phyloP scores from a whole-genome alignment of 2,888 invertebrate genomes.

The Euzetes globulus region DNA sequence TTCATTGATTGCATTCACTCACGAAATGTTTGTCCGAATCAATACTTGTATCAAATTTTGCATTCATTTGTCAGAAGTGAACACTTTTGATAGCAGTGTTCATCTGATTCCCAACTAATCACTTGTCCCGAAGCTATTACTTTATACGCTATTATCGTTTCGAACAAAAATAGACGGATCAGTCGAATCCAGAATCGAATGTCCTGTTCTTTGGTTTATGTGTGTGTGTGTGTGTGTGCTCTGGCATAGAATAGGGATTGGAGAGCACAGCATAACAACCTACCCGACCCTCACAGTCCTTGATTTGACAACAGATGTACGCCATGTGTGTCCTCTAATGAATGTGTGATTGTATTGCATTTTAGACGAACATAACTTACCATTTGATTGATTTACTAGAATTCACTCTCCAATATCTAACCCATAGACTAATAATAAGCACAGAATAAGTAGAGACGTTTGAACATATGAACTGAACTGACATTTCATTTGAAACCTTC shows the following conservation, averaged over 20 bases:
- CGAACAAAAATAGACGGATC: conserved; percentile 4
- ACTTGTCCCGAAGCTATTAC: conserved; percentile 12
- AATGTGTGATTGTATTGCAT: conserved; percentile 29
- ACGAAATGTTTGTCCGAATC: conserved; percentile 2
- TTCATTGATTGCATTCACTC: neutral
- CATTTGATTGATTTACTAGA: conserved; percentile 24
- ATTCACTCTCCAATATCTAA: conserved; percentile 11
- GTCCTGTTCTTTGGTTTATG: neutral
- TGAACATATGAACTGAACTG: neutral
- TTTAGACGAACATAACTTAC: conserved; percentile 18
- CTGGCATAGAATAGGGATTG: neutral
- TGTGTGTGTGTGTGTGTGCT: neutral
- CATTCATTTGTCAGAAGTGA: neutral
- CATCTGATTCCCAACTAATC: neutral
- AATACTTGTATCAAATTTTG: neutral
- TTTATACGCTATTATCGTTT: neutral
- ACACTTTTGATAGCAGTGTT: neutral
- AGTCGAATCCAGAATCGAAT: neutral
- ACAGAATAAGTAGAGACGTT: neutral
- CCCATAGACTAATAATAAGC: neutral
- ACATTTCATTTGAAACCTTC: neutral
- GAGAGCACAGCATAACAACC: neutral
- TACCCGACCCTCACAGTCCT: conserved; percentile 7
- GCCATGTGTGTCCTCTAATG: conserved; percentile 29
- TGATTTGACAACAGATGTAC: conserved; percentile 29